phyloP scores from a whole-genome alignment of 2,888 invertebrate species.

The Byasa hedistus region DNA sequence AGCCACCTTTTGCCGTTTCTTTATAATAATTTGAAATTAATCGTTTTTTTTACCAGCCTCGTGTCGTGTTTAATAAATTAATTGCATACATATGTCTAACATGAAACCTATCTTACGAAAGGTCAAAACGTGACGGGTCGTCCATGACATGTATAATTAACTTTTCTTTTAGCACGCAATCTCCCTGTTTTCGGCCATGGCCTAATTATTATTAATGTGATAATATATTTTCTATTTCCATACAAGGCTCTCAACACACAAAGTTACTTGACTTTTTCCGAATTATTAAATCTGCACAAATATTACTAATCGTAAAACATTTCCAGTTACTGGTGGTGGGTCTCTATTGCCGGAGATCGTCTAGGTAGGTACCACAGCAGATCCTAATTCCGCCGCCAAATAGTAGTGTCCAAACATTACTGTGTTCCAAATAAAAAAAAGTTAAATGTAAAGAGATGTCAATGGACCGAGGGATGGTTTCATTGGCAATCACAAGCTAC shows the following conservation, averaged over 20 bases:
- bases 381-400: no score
- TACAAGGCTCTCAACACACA: no score
- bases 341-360: no score
- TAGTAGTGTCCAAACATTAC: no score
- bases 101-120: constrained; percentile 33
- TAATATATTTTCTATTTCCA: neutral
- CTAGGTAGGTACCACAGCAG: no score
- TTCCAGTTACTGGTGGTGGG: no score
- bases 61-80: constrained; percentile 18
- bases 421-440: no score
- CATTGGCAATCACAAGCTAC: neutral
- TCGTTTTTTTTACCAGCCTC: neutral
- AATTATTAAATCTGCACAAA: no score
- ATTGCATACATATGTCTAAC: constrained; percentile 2
- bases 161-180: constrained; percentile 47
- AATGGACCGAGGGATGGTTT: no score
- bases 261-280: no score
- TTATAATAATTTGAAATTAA: neutral
- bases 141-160: constrained; percentile 42
- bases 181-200: constrained; percentile 13
- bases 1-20: neutral
- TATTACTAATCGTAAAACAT: no score
- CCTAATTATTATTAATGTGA: neutral
- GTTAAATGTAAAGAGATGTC: no score
- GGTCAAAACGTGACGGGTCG: constrained; percentile 41